Evolutionary conservation across 2,888 invertebrate genomes (phyloP).

Genomic region (Eulithis testata): DNA sequence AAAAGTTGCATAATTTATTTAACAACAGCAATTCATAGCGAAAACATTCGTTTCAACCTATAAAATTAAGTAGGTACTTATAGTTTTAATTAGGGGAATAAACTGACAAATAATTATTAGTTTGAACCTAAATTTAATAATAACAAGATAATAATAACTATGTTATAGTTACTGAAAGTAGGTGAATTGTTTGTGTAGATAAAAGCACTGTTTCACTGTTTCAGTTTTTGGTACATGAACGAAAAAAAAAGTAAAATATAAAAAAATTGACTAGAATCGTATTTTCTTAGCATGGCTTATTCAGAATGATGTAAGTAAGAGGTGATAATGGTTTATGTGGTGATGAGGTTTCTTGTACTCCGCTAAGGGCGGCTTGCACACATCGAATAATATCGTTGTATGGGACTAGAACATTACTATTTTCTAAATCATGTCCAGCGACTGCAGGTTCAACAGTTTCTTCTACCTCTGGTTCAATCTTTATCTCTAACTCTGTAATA

Average conservation of each 20-base stretch:
- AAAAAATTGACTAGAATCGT: slow-evolving; percentile 53
- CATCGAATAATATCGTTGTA: slow-evolving; percentile 70
- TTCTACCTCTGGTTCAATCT: slow-evolving; percentile 1
- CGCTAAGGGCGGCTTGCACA: slow-evolving; percentile 59
- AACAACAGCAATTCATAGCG: slow-evolving; percentile 16
- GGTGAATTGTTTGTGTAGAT: too few relatives aligned
- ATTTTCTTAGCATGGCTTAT: slow-evolving; percentile 55
- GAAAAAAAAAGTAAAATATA: slow-evolving; percentile 26
- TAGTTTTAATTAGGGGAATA: too few relatives aligned
- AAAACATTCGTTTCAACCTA: slow-evolving; percentile 1
- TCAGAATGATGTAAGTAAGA: slow-evolving; percentile 68
- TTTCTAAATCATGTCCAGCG: slow-evolving; percentile 9
- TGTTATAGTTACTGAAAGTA: too few relatives aligned
- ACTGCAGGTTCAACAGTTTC: slow-evolving; percentile 33
- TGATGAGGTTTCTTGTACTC: slow-evolving; percentile 40
- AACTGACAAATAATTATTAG: too few relatives aligned
- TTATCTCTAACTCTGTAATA: neutral
- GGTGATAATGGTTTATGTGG: slow-evolving; percentile 55
- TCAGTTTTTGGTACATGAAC: slow-evolving; percentile 13
- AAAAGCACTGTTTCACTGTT: too few relatives aligned
- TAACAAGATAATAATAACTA: too few relatives aligned
- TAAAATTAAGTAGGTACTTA: neutral
- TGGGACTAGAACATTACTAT: slow-evolving; percentile 43
- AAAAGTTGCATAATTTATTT: slow-evolving; percentile 33
- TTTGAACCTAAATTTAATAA: too few relatives aligned